Evolutionary conservation across 2,888 invertebrate species (phyloP).

Genomic region (Panzeria rudis): DNA sequence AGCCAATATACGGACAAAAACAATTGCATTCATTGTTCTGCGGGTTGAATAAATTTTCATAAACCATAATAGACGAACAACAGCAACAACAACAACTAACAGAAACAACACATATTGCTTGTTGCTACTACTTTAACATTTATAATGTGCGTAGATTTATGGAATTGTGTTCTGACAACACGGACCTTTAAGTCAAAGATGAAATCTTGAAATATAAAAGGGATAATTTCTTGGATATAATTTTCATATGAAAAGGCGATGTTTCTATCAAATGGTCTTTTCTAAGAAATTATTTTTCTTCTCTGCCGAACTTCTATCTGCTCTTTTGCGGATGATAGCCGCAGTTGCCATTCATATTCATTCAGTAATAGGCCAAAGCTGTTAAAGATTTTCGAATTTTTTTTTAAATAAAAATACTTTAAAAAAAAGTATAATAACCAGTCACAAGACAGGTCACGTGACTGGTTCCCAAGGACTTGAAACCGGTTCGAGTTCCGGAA

Average conservation of each 20-base stretch:
- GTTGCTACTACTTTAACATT: constrained; percentile 42
- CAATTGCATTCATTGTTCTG: constrained; percentile 60
- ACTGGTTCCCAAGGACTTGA: too few species aligned
- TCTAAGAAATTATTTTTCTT: not conserved
- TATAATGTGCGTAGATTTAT: constrained; percentile 53
- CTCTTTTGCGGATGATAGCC: too few species aligned
- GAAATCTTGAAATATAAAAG: not conserved
- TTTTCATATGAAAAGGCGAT: not conserved
- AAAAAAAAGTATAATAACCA: too few species aligned
- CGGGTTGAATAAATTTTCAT: constrained; percentile 69
- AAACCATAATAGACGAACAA: constrained; percentile 51
- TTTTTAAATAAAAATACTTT: too few species aligned
- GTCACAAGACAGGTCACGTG: too few species aligned
- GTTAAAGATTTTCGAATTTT: too few species aligned
- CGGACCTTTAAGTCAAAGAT: constrained; percentile 37
- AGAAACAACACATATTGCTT: constrained; percentile 1
- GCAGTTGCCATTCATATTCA: too few species aligned
- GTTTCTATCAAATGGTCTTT: too few species aligned
- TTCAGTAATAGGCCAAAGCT: too few species aligned
- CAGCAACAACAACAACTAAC: constrained; percentile 21
- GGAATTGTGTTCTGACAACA: constrained; percentile 52
- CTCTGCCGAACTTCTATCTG: too few species aligned
- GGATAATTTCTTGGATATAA: not conserved
- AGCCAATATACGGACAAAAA: constrained; percentile 36
- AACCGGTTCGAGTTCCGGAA: too few species aligned